phyloP scores from a whole-genome alignment of 2,797 vertebrate species.

The Enteromius anoplus region DNA sequence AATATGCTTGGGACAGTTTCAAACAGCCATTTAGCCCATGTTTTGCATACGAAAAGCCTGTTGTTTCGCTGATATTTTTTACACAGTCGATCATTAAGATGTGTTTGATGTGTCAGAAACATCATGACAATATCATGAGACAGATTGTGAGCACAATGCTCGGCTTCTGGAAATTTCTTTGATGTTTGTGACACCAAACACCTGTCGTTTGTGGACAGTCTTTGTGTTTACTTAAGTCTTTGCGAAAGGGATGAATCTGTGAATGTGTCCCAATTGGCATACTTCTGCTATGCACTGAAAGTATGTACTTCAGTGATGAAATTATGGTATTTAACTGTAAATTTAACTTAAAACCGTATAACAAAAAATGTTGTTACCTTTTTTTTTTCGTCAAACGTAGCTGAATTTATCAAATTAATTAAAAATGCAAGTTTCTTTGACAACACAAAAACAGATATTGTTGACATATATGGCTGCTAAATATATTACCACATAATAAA shows the following conservation, averaged over 20 bases:
- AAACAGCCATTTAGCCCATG: conserved; percentile 31
- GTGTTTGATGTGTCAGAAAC: conserved; percentile 36
- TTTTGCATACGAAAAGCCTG: conserved; percentile 57
- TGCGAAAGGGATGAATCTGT: background rate
- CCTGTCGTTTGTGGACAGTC: conserved; percentile 31
- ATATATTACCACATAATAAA: no score
- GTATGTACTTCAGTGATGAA: background rate
- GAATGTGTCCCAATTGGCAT: background rate
- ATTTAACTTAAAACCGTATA: no score
- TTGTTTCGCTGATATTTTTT: conserved; percentile 26
- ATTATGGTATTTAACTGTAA: no score
- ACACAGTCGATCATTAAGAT: conserved; percentile 40
- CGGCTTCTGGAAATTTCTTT: conserved; percentile 49
- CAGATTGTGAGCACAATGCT: conserved; percentile 45
- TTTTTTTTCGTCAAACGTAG: no score
- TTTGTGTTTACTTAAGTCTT: conserved; percentile 10
- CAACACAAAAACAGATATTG: no score
- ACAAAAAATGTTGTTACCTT: no score
- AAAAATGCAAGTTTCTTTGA: no score
- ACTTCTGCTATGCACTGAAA: background rate
- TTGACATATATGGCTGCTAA: no score
- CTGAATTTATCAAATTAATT: no score
- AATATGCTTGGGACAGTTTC: conserved; percentile 50
- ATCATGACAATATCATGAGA: conserved; percentile 53
- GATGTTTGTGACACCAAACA: conserved; percentile 51